These are phyloP conservation scores for Lasiurus cinereus DNA, from an alignment of 2,113 vertebrate genomes.

Conservation along the genomic window DNA sequence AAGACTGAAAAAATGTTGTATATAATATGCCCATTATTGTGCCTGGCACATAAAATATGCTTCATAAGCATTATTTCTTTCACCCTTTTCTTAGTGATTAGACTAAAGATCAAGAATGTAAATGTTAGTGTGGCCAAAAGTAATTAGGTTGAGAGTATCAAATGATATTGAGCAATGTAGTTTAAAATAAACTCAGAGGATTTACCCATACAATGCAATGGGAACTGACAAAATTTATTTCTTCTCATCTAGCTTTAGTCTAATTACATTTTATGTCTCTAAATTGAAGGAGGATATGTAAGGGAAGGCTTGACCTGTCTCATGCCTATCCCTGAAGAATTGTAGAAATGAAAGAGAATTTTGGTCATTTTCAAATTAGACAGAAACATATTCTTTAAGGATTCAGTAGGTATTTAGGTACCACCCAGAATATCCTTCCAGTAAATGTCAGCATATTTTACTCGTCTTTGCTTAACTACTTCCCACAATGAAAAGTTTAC, in stretches of 20 bases:
- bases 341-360: background rate
- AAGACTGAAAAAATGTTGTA: background rate
- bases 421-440: background rate
- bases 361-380: constrained; percentile 21
- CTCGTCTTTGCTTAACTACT: background rate
- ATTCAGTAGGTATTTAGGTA: background rate
- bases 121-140: constrained; percentile 65
- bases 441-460: background rate
- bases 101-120: constrained; percentile 63
- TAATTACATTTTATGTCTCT: constrained; percentile 69
- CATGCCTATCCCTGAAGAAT: background rate
- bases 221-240: constrained; percentile 55
- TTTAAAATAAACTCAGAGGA: constrained; percentile 65
- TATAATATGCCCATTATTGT: background rate
- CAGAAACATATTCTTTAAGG: background rate
- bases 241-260: constrained; percentile 50
- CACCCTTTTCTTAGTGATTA: constrained; percentile 40
- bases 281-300: constrained; percentile 15
- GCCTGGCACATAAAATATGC: background rate
- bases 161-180: constrained; percentile 50
- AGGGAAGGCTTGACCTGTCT: constrained; percentile 14
- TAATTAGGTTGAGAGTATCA: constrained; percentile 71
- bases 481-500: background rate
- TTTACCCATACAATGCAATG: background rate
- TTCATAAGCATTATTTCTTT: constrained; percentile 53